Evolutionary conservation across 1,140 invertebrate species (phyloP).

Genomic region (Helicoverpa armigera): DNA sequence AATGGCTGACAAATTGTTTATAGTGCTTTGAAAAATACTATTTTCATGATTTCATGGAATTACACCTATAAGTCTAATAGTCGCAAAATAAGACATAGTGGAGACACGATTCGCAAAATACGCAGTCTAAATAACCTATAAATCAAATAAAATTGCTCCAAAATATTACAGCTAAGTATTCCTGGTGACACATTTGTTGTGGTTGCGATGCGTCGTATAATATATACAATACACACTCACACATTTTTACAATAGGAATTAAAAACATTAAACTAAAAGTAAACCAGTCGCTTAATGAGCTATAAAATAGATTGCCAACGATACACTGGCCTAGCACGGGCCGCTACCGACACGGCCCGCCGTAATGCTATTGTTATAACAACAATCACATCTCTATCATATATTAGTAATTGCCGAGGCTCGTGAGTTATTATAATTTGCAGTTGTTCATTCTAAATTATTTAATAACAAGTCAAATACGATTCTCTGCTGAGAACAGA

Average conservation of each 20-base stretch:
- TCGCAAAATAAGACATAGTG: slow-evolving; percentile 77
- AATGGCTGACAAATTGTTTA: slow-evolving; percentile 80
- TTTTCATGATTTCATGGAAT: slow-evolving; percentile 71
- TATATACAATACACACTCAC: slow-evolving; percentile 85
- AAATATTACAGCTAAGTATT: slow-evolving; percentile 63
- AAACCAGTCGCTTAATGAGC: slow-evolving; percentile 85
- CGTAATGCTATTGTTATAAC: slow-evolving; percentile 58
- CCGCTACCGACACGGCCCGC: slow-evolving; percentile 40
- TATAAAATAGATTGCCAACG: slow-evolving; percentile 83
- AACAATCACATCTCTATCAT: slow-evolving; percentile 67
- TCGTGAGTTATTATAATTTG: slow-evolving; percentile 68
- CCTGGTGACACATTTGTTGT: slow-evolving; percentile 62
- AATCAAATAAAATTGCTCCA: slow-evolving; percentile 52
- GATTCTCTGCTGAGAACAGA: slow-evolving; percentile 60
- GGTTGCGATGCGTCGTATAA: slow-evolving; percentile 69
- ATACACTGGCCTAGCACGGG: slow-evolving; percentile 81
- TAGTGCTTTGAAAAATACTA: slow-evolving; percentile 77
- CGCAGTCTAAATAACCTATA: slow-evolving; percentile 60
- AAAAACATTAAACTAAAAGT: slow-evolving; percentile 81
- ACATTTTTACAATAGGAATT: slow-evolving; percentile 85
- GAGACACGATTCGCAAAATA: slow-evolving; percentile 64
- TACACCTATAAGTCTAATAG: slow-evolving; percentile 75
- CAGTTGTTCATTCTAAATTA: slow-evolving; percentile 72
- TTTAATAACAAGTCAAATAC: slow-evolving; percentile 77
- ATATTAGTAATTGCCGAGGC: slow-evolving; percentile 68